Evolutionary conservation across 2,888 invertebrate species (phyloP), one percentile per base, ranked within the genome.

Genomic region (Eristalis tenax): DNA sequence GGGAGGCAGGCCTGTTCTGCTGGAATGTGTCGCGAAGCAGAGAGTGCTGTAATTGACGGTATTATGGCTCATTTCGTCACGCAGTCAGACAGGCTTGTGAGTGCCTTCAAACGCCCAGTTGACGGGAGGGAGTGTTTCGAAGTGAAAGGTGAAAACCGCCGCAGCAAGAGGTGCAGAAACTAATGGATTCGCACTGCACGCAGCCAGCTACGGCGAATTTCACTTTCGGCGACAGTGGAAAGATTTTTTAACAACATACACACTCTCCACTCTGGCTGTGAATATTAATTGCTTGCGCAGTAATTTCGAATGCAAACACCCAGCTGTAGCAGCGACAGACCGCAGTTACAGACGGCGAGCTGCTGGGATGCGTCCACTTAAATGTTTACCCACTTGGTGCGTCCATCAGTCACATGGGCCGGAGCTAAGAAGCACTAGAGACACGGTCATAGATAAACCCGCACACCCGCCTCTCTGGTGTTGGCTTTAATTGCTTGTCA

Each of bases 401-500:
- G 15, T 13, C 40, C 40, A 40, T 40, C 40, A 40, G 32, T 38
- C 38, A 13, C 38, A 13, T 38, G 10, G 35, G 11, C 35, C 4
- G 64, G 11, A 56, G 61, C 43, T 18, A 43, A 28, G 40, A 22
- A 40, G 32, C 13, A n/a, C 13, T 50, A 65, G 11, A 65, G 8
- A 32, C 75, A 59, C 59, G 18, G 43, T 50, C 70, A 66, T 35
- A 59, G 35, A 78, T 78, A 43, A 15, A 43, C 40, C n/a, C 13
- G 40, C 11, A 4, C 13, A 15, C 43, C 1, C 50, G 13, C 38
- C 18, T 18, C 18, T 50, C 6, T 65, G 61, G 75, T 79, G 65
- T 79, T 79, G 79, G 75, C 69, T 83, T 83, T 79, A 79, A 83
- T 83, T 83, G 79, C 75, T 74, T 28, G 50, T 70, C 79, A 79